Conservation (phyloP, 1,140 invertebrate species). For the Zaprionus taronus region DNA sequence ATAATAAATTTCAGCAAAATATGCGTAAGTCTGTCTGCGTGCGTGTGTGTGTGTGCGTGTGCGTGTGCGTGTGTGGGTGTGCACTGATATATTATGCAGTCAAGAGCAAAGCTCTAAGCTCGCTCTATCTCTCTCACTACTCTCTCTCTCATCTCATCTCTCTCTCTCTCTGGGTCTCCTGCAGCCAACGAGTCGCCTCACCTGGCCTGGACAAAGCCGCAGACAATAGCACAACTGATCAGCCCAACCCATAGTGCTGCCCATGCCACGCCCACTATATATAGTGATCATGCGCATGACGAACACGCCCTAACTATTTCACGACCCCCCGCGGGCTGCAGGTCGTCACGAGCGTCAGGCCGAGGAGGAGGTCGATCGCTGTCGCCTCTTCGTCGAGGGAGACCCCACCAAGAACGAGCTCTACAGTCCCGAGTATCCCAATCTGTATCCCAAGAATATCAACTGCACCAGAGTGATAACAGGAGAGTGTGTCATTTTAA, state of each 20-base stretch:
- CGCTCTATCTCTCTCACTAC: neutral
- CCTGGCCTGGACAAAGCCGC: neutral
- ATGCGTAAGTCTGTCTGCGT: constrained; percentile 11
- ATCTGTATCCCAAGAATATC: constrained; percentile 89
- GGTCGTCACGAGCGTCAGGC: constrained; percentile 48
- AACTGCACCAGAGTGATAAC: constrained; percentile 89
- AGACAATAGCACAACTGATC: neutral
- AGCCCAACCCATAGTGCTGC: neutral
- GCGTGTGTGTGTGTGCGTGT: neutral
- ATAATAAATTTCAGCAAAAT: constrained; percentile 54
- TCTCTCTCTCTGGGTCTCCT: neutral
- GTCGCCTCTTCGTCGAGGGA: constrained; percentile 86
- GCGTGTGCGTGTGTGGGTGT: constrained; percentile 4
- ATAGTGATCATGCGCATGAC: neutral
- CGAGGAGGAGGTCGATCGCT: constrained; percentile 70
- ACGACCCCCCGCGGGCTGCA: constrained; percentile 34
- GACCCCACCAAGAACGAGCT: constrained; percentile 87
- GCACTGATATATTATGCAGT: constrained; percentile 19
- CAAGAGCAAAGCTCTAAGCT: constrained; percentile 13
- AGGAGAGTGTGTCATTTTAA: constrained; percentile 85
- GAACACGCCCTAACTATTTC: constrained; percentile 40
- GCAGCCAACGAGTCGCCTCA: neutral
- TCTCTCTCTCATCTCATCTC: neutral
- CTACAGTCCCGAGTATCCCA: constrained; percentile 90
- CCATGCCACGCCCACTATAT: constrained; percentile 4